These are phyloP conservation scores for Leuciscus waleckii DNA, from an alignment of 2,797 vertebrate species.

Conservation along the genomic window DNA sequence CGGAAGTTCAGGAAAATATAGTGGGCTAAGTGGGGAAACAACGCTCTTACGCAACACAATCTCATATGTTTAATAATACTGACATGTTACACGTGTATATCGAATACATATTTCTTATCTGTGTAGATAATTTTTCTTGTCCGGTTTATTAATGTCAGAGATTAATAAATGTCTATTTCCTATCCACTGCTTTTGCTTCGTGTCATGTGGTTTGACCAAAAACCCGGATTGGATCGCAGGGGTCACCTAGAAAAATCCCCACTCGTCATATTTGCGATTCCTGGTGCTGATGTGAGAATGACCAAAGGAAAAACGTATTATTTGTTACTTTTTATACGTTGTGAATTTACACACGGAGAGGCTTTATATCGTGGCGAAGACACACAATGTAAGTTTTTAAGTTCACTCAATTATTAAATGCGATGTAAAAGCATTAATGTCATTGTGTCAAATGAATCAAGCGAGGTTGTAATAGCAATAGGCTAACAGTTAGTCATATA, in stretches of 20 bases:
- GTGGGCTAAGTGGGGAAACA: background rate
- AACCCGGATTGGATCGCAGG: slow-evolving; percentile 80
- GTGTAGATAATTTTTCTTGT: background rate
- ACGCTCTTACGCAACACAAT: background rate
- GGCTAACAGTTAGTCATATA: background rate
- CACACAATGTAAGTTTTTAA: slow-evolving; percentile 30
- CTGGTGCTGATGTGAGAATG: background rate
- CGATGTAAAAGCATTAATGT: background rate
- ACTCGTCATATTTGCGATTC: slow-evolving; percentile 37
- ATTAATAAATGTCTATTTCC: slow-evolving; percentile 37
- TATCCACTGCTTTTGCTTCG: slow-evolving; percentile 15
- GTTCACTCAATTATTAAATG: background rate
- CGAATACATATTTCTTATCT: background rate
- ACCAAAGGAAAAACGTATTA: background rate
- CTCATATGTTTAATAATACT: background rate
- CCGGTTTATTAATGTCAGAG: background rate
- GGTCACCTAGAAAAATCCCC: slow-evolving; percentile 75
- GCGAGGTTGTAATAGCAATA: background rate
- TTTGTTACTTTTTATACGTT: background rate
- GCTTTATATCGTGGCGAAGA: background rate
- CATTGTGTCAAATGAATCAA: background rate
- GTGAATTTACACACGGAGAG: background rate
- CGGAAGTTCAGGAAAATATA: background rate
- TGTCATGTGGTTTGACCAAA: slow-evolving; percentile 81
- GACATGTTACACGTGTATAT: background rate